These are phyloP conservation scores for Labroides dimidiatus DNA, from an alignment of 2,797 vertebrate species.

Conservation along the genomic window DNA sequence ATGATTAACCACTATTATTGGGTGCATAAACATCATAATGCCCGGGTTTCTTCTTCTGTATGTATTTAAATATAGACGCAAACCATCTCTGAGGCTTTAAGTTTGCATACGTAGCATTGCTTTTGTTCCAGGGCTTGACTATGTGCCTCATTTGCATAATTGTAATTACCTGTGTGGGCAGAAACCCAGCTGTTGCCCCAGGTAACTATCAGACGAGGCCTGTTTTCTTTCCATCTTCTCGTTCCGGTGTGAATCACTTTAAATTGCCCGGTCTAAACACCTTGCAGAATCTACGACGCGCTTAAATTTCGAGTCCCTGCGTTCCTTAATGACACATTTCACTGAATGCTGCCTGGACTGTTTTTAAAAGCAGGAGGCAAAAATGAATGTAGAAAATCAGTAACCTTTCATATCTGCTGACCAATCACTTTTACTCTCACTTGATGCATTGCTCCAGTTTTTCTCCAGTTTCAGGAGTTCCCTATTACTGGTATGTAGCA, in stretches of 20 bases:
- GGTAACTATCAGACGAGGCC: slow-evolving; percentile 71
- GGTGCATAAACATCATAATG: slow-evolving; percentile 49
- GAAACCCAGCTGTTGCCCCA: slow-evolving; percentile 67
- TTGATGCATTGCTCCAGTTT: slow-evolving; percentile 44
- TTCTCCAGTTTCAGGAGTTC: slow-evolving; percentile 16
- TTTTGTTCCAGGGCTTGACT: slow-evolving; percentile 65
- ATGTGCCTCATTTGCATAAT: slow-evolving; percentile 78
- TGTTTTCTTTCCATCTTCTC: slow-evolving; percentile 48
- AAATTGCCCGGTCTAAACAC: slow-evolving; percentile 66
- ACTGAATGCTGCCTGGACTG: slow-evolving; percentile 51
- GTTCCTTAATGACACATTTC: slow-evolving; percentile 75
- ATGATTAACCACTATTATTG: slow-evolving; percentile 39
- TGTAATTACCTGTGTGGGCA: slow-evolving; percentile 80
- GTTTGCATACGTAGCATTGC: slow-evolving; percentile 52
- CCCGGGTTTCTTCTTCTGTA: slow-evolving; percentile 8
- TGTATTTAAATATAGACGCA: slow-evolving; percentile 43
- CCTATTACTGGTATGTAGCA: slow-evolving; percentile 27
- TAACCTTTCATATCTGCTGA: slow-evolving; percentile 57
- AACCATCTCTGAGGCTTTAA: slow-evolving; percentile 35
- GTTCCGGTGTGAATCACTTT: slow-evolving; percentile 61
- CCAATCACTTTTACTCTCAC: slow-evolving; percentile 51
- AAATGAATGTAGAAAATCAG: slow-evolving; percentile 32
- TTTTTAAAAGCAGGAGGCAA: slow-evolving; percentile 29
- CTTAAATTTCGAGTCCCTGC: slow-evolving; percentile 47
- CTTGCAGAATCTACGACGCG: slow-evolving; percentile 42